A percentile compares a stretch with the other conserved stretches of the same genome.
Evolutionary conservation across 1,140 invertebrate genomes (phyloP).

Genomic region (Papilio xuthus): DNA sequence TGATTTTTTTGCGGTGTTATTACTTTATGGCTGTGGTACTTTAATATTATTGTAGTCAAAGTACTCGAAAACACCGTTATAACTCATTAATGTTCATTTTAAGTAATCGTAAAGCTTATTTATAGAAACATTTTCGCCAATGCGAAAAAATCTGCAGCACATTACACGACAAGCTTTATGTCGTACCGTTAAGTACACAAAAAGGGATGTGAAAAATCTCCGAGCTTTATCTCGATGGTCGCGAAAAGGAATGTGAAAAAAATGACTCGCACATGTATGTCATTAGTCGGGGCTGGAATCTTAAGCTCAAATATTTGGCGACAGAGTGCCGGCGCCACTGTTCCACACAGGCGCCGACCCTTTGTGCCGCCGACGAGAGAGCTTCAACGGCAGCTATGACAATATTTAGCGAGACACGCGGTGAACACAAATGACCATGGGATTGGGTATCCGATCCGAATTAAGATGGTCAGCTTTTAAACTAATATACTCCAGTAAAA

Average conservation of each 20-base stretch:
- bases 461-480: conserved; percentile 28
- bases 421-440: conserved; percentile 78
- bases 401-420: conserved; percentile 71
- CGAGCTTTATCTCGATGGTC: conserved; percentile 4
- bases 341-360: conserved; percentile 52
- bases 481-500: conserved; percentile 32
- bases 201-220: conserved; percentile 16
- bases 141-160: background rate
- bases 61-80: conserved; percentile 13
- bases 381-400: conserved; percentile 69
- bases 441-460: conserved; percentile 59
- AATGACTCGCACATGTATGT: conserved; percentile 70
- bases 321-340: conserved; percentile 63
- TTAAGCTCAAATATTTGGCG: conserved; percentile 70
- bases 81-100: background rate
- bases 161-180: background rate
- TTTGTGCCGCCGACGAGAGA: conserved; percentile 51
- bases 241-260: conserved; percentile 54
- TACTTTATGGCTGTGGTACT: conserved; percentile 3
- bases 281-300: conserved; percentile 68
- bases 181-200: background rate
- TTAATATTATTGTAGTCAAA: background rate
- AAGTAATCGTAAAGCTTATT: background rate
- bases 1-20: conserved; percentile 24
- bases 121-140: conserved; percentile 40